Conservation (phyloP, 1,140 invertebrate species). For the Zaprionus ghesquierei region DNA sequence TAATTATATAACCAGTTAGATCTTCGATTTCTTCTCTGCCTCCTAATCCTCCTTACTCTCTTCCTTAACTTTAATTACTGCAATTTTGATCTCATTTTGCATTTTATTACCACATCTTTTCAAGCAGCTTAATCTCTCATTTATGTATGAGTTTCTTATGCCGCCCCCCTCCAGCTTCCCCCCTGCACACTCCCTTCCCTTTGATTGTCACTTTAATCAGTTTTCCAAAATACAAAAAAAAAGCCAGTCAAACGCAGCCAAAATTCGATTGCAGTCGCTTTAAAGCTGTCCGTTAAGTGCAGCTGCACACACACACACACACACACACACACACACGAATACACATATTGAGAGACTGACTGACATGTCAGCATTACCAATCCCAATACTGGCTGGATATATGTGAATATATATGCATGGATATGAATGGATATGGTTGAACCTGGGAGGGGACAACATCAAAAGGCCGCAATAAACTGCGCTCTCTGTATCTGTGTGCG, state of each 20-base stretch:
- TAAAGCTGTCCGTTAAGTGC: slow-evolving; percentile 58
- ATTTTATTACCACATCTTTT: background rate
- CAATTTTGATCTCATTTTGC: background rate
- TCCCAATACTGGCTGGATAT: slow-evolving; percentile 10
- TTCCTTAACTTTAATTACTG: background rate
- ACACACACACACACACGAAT: background rate
- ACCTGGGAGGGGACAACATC: slow-evolving; percentile 16
- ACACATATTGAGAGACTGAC: background rate
- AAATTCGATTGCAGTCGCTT: slow-evolving; percentile 16
- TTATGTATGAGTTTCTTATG: too few species aligned
- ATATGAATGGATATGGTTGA: background rate
- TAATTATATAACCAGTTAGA: too few species aligned
- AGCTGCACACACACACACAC: slow-evolving; percentile 20
- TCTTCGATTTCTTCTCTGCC: too few species aligned
- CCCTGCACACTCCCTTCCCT: background rate
- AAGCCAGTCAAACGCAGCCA: background rate
- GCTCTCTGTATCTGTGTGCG: background rate
- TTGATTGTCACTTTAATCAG: background rate
- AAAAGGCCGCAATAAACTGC: slow-evolving; percentile 40
- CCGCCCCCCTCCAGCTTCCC: too few species aligned
- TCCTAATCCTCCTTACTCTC: background rate
- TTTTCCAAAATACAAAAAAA: background rate
- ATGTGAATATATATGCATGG: background rate
- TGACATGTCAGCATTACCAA: slow-evolving; percentile 15
- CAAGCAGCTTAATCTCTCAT: background rate